These are phyloP conservation scores for Lepus oiostolus DNA, from an alignment of 2,797 vertebrate species.

Conservation along the genomic window DNA sequence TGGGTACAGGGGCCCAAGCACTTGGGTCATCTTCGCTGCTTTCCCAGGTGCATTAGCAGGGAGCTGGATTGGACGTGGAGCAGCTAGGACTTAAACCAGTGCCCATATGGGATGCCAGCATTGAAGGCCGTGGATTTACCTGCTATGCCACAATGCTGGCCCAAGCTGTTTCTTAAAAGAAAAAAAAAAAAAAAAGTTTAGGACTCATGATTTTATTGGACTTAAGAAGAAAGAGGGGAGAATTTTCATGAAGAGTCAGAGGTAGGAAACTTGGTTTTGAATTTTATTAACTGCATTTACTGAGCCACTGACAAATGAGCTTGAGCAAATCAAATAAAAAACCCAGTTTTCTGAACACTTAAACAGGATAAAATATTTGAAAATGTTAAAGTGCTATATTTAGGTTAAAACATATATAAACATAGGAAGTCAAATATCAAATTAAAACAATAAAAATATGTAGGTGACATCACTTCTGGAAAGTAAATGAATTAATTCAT, in stretches of 20 bases:
- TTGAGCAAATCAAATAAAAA: conserved; percentile 1
- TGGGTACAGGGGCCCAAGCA: no score
- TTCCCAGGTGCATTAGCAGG: no score
- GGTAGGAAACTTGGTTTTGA: background rate
- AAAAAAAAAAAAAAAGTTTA: conserved; percentile 35
- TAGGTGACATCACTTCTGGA: background rate
- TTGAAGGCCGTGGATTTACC: no score
- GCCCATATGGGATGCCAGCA: no score
- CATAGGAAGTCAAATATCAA: background rate
- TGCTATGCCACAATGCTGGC: no score
- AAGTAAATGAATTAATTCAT: conserved; percentile 4
- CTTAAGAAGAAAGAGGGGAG: background rate
- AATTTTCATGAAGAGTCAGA: background rate
- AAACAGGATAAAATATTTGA: conserved; percentile 49
- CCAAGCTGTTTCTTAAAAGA: background rate
- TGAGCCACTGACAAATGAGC: background rate
- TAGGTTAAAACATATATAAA: conserved; percentile 37
- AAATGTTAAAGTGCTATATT: conserved; percentile 34
- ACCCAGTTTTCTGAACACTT: conserved; percentile 33
- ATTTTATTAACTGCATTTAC: conserved; percentile 52
- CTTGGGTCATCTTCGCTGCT: no score
- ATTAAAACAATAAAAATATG: background rate
- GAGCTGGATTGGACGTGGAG: no score
- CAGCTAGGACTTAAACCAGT: no score
- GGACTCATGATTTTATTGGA: conserved; percentile 31